Conservation (phyloP, 2,113 vertebrate species). For the Rattus rattus region DNA sequence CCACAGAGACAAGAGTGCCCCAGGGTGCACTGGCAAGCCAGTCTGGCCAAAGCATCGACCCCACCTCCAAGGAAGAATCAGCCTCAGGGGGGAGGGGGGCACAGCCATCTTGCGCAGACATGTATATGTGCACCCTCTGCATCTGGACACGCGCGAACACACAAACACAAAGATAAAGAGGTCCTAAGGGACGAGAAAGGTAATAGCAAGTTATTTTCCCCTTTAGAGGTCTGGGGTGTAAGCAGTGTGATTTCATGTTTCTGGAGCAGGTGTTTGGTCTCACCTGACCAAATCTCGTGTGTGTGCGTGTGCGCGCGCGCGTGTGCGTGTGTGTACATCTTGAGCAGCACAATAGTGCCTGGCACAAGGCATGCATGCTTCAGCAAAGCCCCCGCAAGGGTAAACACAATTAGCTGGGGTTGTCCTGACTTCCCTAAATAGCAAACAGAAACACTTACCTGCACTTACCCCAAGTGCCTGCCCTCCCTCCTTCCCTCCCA, state of each 20-base stretch:
- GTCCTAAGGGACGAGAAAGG: constrained; percentile 8
- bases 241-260: constrained; percentile 26
- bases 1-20: not conserved
- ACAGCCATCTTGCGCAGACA: not conserved
- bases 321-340: not conserved
- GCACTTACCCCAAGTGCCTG: not conserved
- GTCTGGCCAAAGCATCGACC: not conserved
- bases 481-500: not conserved
- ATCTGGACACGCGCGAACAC: not conserved
- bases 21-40: not conserved
- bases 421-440: not conserved
- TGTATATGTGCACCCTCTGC: not conserved
- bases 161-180: not conserved
- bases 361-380: not conserved
- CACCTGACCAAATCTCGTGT: not conserved
- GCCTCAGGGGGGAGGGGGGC: too few species aligned
- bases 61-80: not conserved
- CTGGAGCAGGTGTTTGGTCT: constrained; percentile 28
- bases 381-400: not conserved
- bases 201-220: not conserved
- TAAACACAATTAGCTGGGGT: not conserved
- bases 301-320: too few species aligned
- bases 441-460: not conserved
- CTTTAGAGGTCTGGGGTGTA: not conserved
- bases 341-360: not conserved